Conservation (phyloP, 2,113 vertebrate genomes). For the Morone saxatilis region DNA sequence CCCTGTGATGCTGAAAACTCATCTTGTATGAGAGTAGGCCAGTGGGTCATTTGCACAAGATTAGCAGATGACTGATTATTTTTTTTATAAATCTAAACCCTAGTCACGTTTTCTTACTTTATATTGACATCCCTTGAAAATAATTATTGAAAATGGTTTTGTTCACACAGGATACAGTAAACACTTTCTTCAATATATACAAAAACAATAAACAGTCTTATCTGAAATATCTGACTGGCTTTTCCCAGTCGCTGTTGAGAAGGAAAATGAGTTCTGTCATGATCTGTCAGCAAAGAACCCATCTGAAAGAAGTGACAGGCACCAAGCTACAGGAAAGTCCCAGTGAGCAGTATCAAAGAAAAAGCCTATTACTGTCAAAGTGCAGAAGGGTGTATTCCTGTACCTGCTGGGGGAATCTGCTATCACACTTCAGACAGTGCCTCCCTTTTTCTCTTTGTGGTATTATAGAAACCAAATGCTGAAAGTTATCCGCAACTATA, state of each 20-base stretch:
- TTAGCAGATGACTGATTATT: not conserved
- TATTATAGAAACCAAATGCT: not conserved
- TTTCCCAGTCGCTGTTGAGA: not conserved
- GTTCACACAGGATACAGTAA: not conserved
- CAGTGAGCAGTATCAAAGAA: not conserved
- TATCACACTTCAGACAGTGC: not conserved
- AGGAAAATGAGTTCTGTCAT: not conserved
- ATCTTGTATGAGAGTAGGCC: not conserved
- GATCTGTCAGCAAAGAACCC: not conserved
- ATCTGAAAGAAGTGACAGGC: not conserved
- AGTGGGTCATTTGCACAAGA: not conserved
- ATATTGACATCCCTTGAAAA: too few species aligned
- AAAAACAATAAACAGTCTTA: not conserved
- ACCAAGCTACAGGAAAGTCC: constrained; percentile 44
- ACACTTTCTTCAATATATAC: not conserved
- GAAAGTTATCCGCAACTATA: not conserved
- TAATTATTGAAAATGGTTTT: not conserved
- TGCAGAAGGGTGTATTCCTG: not conserved
- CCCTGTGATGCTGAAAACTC: not conserved
- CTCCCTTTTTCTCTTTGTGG: not conserved
- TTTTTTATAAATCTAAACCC: too few species aligned
- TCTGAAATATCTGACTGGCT: not conserved
- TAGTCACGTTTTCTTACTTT: too few species aligned
- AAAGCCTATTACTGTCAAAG: not conserved
- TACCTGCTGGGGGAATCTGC: not conserved